These are phyloP conservation scores for Mythimna vitellina DNA, from an alignment of 2,888 invertebrate species.

Conservation along the genomic window DNA sequence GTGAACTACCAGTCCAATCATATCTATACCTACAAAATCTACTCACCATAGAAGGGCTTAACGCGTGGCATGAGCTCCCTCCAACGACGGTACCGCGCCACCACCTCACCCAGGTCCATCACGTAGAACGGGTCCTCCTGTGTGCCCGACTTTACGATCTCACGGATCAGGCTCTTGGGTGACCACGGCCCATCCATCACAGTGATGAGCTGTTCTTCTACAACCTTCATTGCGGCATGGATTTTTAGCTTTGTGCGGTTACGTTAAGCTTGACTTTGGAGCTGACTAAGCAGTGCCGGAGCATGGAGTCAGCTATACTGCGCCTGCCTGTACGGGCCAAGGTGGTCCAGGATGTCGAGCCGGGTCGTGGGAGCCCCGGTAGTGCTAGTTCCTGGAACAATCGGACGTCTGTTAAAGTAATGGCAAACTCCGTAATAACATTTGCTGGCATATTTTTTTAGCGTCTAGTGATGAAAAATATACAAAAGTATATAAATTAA, in stretches of 20 bases:
- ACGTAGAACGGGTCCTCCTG: conserved; percentile 98
- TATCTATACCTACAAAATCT: no score
- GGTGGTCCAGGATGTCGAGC: conserved; percentile 92
- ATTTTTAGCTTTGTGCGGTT: conserved; percentile 57
- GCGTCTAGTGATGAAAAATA: no score
- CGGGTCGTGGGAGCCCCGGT: conserved; percentile 87
- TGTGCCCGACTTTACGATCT: conserved; percentile 91
- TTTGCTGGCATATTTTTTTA: no score
- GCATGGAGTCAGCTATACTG: conserved; percentile 71
- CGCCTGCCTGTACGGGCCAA: conserved; percentile 76
- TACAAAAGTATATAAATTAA: no score
- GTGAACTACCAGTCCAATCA: no score
- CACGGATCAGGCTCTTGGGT: conserved; percentile 91
- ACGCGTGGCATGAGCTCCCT: conserved; percentile 95
- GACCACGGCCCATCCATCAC: conserved; percentile 92
- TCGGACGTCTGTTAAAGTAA: not conserved
- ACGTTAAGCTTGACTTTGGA: conserved; percentile 58
- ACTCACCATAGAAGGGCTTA: conserved; percentile 96
- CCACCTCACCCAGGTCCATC: conserved; percentile 96
- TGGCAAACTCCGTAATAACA: no score
- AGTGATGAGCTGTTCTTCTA: conserved; percentile 88
- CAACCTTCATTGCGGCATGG: conserved; percentile 68
- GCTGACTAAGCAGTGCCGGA: conserved; percentile 75
- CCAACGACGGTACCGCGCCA: conserved; percentile 96
- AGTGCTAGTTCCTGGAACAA: conserved; percentile 84